A percentile compares a stretch with the other conserved stretches of the same genome.
These are phyloP conservation scores for Eupithecia dodoneata DNA, from an alignment of 2,888 invertebrate species.

Conservation along the genomic window DNA sequence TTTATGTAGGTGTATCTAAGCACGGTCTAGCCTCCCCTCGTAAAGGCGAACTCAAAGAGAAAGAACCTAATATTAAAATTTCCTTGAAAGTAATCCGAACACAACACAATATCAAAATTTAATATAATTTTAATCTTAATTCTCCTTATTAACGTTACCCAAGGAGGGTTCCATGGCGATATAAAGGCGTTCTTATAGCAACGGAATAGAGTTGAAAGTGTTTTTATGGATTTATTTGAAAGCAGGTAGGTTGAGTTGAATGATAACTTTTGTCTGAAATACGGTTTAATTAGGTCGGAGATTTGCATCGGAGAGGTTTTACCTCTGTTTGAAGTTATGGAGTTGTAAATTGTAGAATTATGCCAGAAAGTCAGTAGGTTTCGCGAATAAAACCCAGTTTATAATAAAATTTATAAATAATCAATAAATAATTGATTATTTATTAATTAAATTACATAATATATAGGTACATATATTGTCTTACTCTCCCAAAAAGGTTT, in stretches of 20 bases:
- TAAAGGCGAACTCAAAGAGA: slow-evolving; percentile 65
- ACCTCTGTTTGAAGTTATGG: slow-evolving; percentile 11
- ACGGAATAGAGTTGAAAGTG: slow-evolving; percentile 36
- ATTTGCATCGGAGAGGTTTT: slow-evolving; percentile 48
- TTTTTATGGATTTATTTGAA: slow-evolving; percentile 42
- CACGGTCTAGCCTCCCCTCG: slow-evolving; percentile 36
- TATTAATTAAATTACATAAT: no score
- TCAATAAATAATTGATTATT: no score
- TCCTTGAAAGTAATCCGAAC: slow-evolving; percentile 81
- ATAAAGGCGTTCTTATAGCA: slow-evolving; percentile 43
- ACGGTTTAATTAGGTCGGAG: slow-evolving; percentile 74
- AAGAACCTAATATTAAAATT: slow-evolving; percentile 74
- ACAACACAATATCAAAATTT: slow-evolving; percentile 84
- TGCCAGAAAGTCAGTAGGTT: not conserved
- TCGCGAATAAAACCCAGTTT: not conserved
- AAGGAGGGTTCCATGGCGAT: slow-evolving; percentile 64
- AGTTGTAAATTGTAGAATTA: slow-evolving; percentile 5
- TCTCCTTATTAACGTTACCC: slow-evolving; percentile 80
- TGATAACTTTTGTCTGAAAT: slow-evolving; percentile 74
- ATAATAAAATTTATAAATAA: no score
- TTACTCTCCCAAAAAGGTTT: no score
- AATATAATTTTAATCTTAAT: slow-evolving; percentile 84
- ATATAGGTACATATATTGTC: no score
- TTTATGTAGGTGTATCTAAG: not conserved
- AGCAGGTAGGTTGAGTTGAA: slow-evolving; percentile 81